phyloP scores from a whole-genome alignment of 2,888 invertebrate genomes.

The Nemurella pictetii region DNA sequence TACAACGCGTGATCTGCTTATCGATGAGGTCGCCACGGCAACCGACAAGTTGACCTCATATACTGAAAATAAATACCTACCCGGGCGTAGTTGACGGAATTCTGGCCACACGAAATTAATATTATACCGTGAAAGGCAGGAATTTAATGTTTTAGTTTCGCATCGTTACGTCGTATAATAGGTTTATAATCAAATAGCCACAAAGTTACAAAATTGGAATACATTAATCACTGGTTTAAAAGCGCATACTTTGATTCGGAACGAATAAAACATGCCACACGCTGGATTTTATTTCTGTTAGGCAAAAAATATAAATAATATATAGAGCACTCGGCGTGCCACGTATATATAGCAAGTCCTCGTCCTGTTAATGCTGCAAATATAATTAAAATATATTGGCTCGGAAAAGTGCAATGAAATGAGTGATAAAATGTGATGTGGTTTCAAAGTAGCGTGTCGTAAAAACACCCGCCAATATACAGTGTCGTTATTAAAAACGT shows the following conservation, averaged over 20 bases:
- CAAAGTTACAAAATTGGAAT: no score
- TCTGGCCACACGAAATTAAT: not conserved
- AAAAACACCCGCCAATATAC: not conserved
- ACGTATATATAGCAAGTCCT: not conserved
- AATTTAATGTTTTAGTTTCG: not conserved
- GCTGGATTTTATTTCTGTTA: not conserved
- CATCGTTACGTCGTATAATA: not conserved
- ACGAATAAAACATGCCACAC: not conserved
- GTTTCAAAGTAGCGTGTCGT: not conserved
- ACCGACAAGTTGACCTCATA: not conserved
- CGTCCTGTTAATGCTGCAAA: not conserved
- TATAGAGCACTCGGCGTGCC: not conserved
- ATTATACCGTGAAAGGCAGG: not conserved
- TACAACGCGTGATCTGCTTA: slow-evolving; percentile 10
- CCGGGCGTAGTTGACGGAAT: not conserved
- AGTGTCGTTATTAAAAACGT: not conserved
- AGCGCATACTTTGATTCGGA: not conserved
- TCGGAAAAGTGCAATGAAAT: not conserved
- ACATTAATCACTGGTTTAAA: no score
- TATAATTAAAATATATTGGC: not conserved
- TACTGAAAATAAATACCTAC: not conserved
- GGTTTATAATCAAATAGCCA: no score
- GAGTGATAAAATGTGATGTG: not conserved
- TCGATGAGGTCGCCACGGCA: not conserved
- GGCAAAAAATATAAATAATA: not conserved